These are phyloP conservation scores for Echiichthys vipera DNA, from an alignment of 2,797 vertebrate genomes.

Conservation along the genomic window DNA sequence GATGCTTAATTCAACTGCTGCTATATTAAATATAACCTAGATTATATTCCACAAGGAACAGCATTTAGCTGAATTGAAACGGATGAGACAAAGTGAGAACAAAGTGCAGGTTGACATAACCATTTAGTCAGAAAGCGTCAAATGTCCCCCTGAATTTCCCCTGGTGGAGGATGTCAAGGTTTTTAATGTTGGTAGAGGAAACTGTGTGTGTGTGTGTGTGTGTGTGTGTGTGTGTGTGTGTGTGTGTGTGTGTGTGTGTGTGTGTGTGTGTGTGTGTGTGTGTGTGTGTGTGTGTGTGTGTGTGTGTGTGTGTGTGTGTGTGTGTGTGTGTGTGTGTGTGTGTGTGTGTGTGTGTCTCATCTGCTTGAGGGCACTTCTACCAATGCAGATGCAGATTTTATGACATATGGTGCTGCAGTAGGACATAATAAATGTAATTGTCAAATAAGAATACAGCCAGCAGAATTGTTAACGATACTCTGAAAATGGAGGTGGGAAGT, in stretches of 20 bases:
- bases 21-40: constrained; percentile 56
- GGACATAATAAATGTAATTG: constrained; percentile 53
- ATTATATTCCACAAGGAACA: constrained; percentile 61
- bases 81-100: constrained; percentile 62
- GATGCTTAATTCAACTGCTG: constrained; percentile 51
- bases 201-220: constrained; percentile 1
- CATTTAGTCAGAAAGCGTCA: constrained; percentile 68
- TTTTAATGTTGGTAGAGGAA: constrained; percentile 41
- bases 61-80: constrained; percentile 57
- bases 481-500: constrained; percentile 6
- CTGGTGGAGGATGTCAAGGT: constrained; percentile 57
- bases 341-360: constrained; percentile 40
- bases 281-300: constrained; percentile 13
- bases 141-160: constrained; percentile 57
- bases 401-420: constrained; percentile 66
- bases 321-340: constrained; percentile 19
- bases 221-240: constrained; percentile 23
- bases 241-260: constrained; percentile 18
- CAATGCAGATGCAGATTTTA: constrained; percentile 62
- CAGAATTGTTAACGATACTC: constrained; percentile 19
- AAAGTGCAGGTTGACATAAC: constrained; percentile 71
- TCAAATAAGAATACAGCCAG: constrained; percentile 45
- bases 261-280: not conserved
- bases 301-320: constrained; percentile 20
- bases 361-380: constrained; percentile 62